Base-by-base conservation (phyloP, 2,888 invertebrate genomes). In the Torymus auratus region DNA sequence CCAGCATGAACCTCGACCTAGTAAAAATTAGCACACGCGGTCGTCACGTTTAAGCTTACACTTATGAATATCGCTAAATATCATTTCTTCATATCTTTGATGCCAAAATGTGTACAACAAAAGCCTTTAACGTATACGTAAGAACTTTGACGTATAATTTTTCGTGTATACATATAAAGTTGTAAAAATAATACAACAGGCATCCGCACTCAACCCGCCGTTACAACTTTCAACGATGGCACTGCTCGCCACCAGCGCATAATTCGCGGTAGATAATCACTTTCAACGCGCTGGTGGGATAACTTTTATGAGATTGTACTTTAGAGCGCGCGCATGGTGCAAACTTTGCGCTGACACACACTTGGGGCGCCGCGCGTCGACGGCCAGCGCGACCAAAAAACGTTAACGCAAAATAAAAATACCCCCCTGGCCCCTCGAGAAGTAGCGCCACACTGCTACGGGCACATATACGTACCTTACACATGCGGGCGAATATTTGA, bases 371-470 rank as follows among this genome's bases (percentile, higher is more conserved):
- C 0, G 10, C n/a, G 13, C 15, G 70, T 28, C 23, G 23, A 56
- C 17, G 68, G 62, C 28, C 2, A 4, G 28, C 7, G 28, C 28
- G 28, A 28, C 1, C 7, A 28, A 28, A 28, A 69, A 64, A 69
- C 52, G 65, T 71, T 80, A 69, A 53, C 41, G 50, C 50, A 12
- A 5, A 64, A 62, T 52, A 17, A 50, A 77, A 77, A 67, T 28
- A 70, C 14, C 7, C 71, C 53, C 50, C 61, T 52, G 13, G 28
- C 5, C 28, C 28, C 28, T 5, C 28, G 28, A 28, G 28, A 4
- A 28, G 28, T 28, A 20, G 60, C 50, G 61, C 17, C 13, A n/a
- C 20, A 4, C 28, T 28, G 7, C 3, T 28, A 7, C 28, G 28
- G 28, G 28, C 28, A 7, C 28, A 28, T 28, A 28, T 4, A 20